These are phyloP conservation scores for Oncorhynchus mykiss DNA, from an alignment of 2,113 vertebrate species.

Conservation along the genomic window DNA sequence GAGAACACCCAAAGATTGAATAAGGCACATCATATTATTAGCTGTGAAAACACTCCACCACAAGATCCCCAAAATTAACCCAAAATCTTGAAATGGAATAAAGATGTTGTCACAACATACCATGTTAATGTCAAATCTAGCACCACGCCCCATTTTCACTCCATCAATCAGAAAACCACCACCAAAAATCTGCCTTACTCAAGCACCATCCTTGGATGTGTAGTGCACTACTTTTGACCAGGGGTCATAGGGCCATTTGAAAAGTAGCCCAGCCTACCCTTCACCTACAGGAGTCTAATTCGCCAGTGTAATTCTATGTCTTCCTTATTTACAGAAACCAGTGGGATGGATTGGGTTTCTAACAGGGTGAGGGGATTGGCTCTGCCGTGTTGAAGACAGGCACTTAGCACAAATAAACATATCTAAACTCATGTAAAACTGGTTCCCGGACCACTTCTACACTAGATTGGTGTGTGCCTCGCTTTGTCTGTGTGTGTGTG, in stretches of 20 bases:
- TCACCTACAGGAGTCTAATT: slow-evolving; percentile 6
- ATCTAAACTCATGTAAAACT: slow-evolving; percentile 42
- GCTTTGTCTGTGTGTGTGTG: slow-evolving; percentile 28
- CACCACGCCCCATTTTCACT: not conserved
- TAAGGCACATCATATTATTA: slow-evolving; percentile 12
- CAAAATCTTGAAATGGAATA: not conserved
- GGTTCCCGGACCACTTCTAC: slow-evolving; percentile 18
- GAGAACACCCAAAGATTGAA: slow-evolving; percentile 6
- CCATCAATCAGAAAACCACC: not conserved
- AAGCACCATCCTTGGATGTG: too few species aligned
- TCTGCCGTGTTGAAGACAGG: slow-evolving; percentile 50
- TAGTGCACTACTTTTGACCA: too few species aligned
- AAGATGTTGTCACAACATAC: not conserved
- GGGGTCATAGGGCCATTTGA: not conserved
- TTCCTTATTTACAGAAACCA: not conserved
- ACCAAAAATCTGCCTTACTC: not conserved
- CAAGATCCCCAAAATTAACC: not conserved
- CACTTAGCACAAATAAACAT: slow-evolving; percentile 64
- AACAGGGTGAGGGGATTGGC: slow-evolving; percentile 14
- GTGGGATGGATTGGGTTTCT: not conserved
- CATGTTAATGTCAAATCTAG: not conserved
- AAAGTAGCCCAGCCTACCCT: not conserved
- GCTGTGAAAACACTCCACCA: slow-evolving; percentile 18
- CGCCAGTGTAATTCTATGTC: not conserved
- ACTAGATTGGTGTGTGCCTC: slow-evolving; percentile 14